A percentile compares a stretch with the other conserved stretches of the same genome.
Conservation (phyloP, 2,888 invertebrate species). For the Pachliopta kotzebuea region DNA sequence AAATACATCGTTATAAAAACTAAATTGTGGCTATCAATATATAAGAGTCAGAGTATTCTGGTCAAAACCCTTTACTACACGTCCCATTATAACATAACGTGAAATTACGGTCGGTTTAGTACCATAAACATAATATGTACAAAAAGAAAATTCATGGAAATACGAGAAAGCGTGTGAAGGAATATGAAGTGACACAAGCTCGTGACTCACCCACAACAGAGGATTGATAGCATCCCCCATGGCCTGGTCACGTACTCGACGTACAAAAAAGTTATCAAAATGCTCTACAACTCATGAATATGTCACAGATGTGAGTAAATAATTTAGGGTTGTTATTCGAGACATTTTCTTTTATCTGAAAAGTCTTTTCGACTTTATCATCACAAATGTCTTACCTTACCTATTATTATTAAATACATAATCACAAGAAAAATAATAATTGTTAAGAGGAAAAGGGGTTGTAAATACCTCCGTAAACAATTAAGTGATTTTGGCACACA, state of each 20-base stretch:
- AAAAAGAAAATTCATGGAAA: neutral
- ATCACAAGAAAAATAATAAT: neutral
- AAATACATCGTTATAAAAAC: too few relatives aligned
- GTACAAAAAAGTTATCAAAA: slow-evolving; percentile 13
- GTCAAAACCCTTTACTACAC: too few relatives aligned
- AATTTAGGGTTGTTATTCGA: neutral
- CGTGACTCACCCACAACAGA: neutral
- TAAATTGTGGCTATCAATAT: too few relatives aligned
- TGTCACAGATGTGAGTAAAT: slow-evolving; percentile 2
- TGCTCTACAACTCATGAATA: slow-evolving; percentile 5
- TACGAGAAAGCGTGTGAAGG: neutral
- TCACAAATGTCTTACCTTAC: neutral
- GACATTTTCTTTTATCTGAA: neutral
- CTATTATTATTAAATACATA: neutral
- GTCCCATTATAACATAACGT: too few relatives aligned
- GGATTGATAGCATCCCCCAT: neutral
- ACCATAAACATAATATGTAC: neutral
- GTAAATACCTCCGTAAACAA: neutral
- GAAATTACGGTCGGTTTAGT: neutral
- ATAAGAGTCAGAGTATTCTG: too few relatives aligned
- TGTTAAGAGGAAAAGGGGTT: neutral
- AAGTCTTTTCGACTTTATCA: neutral
- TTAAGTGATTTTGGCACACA: neutral
- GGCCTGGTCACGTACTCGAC: slow-evolving; percentile 17
- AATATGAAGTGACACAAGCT: neutral